phyloP scores from a whole-genome alignment of 2,113 vertebrate species.

The Cebidichthys violaceus region DNA sequence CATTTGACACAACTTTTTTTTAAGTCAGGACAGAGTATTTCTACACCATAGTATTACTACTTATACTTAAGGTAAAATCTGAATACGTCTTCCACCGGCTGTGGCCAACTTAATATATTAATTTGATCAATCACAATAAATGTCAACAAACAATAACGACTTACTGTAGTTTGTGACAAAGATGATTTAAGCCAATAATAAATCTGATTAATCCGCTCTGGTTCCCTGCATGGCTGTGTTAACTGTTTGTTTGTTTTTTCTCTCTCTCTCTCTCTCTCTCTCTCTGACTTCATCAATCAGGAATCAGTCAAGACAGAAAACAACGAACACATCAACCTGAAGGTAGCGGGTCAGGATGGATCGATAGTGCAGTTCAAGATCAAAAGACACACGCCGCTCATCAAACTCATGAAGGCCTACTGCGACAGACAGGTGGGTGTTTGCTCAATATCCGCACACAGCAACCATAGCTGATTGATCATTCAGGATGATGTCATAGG shows the following conservation, averaged over 20 bases:
- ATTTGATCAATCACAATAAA: background rate
- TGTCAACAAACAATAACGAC: background rate
- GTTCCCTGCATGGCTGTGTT: background rate
- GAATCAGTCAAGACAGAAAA: constrained; percentile 98
- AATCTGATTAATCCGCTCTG: background rate
- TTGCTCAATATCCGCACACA: background rate
- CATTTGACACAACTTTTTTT: no score
- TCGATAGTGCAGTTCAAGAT: constrained; percentile 99
- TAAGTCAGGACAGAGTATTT: no score
- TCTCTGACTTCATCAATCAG: constrained; percentile 61
- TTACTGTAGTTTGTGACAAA: background rate
- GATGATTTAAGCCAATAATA: no score
- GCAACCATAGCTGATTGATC: background rate
- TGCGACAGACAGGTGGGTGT: constrained; percentile 94
- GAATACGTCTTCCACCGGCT: no score
- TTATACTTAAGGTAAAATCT: no score
- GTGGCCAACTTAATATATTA: no score
- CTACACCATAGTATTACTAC: no score
- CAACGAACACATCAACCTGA: constrained; percentile 99
- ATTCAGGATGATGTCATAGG: background rate
- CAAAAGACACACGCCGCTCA: constrained; percentile 99
- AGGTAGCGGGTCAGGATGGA: constrained; percentile 98
- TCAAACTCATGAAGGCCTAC: constrained; percentile 99
- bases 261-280: no score
- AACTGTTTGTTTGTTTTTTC: background rate